These are phyloP conservation scores for Ceraclea dissimilis DNA, from an alignment of 2,888 invertebrate genomes.

Conservation along the genomic window DNA sequence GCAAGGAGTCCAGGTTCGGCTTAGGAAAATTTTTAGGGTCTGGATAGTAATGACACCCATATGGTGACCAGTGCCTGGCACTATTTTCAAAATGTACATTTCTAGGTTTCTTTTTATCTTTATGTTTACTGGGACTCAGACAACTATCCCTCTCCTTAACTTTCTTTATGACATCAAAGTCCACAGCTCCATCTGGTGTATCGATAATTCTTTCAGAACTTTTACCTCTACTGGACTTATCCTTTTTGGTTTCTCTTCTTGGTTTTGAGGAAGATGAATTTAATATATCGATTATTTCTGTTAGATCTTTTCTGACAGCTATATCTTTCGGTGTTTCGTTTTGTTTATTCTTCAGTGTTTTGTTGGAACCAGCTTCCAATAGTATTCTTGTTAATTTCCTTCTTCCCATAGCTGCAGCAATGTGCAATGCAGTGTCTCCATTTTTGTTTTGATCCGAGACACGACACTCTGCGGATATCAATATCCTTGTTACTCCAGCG, in stretches of 20 bases:
- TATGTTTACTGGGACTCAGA: conserved; percentile 35
- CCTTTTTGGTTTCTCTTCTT: conserved; percentile 34
- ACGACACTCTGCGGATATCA: conserved; percentile 82
- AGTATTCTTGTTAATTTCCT: conserved; percentile 85
- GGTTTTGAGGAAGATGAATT: conserved; percentile 48
- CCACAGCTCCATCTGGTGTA: conserved; percentile 38
- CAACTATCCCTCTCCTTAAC: conserved; percentile 30
- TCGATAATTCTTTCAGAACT: conserved; percentile 50
- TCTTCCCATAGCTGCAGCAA: conserved; percentile 89
- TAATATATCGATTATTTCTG: conserved; percentile 76
- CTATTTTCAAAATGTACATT: conserved; percentile 50
- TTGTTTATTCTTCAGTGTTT: conserved; percentile 66
- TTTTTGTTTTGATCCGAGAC: conserved; percentile 91
- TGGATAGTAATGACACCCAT: conserved; percentile 86
- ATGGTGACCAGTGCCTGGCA: conserved; percentile 70
- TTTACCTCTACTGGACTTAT: conserved; percentile 37
- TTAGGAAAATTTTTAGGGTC: conserved; percentile 79
- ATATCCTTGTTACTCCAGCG: conserved; percentile 89
- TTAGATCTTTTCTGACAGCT: conserved; percentile 75
- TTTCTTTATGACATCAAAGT: conserved; percentile 35
- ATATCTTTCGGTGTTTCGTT: conserved; percentile 86
- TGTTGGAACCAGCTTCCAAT: conserved; percentile 75
- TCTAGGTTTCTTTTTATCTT: conserved; percentile 45
- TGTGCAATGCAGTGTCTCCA: conserved; percentile 90
- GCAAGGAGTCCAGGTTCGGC: conserved; percentile 77